Conservation (phyloP, 2,113 vertebrate species). For the Bettongia penicillata region DNA sequence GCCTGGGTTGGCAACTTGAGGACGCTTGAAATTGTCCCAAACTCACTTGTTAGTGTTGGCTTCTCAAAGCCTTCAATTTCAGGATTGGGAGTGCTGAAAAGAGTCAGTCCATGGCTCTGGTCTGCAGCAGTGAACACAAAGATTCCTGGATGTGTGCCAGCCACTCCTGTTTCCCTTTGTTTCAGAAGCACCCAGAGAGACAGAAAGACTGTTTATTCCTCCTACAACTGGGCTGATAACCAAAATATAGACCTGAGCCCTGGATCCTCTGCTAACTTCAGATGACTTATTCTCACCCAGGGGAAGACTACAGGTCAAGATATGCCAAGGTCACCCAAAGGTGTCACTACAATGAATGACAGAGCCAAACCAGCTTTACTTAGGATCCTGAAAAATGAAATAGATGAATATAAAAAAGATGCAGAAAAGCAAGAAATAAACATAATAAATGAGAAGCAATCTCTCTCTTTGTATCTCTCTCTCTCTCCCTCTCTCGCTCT, state of each 20-base stretch:
- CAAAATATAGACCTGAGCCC: not conserved
- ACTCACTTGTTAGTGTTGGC: constrained; percentile 39
- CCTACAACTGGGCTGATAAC: constrained; percentile 18
- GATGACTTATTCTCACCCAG: not conserved
- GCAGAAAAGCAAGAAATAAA: constrained; percentile 6
- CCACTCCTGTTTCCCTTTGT: constrained; percentile 33
- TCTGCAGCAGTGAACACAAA: constrained; percentile 45
- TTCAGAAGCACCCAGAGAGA: constrained; percentile 19
- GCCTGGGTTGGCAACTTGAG: constrained; percentile 54
- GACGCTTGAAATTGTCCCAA: constrained; percentile 59
- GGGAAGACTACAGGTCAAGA: not conserved
- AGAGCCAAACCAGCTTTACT: constrained; percentile 40
- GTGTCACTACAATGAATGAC: constrained; percentile 16
- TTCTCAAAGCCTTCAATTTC: constrained; percentile 34
- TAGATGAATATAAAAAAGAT: constrained; percentile 17
- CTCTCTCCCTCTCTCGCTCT: not conserved
- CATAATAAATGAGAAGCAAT: not conserved
- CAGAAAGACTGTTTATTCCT: constrained; percentile 24
- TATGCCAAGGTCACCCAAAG: not conserved
- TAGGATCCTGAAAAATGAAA: constrained; percentile 31
- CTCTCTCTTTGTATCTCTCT: not conserved
- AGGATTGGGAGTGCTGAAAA: not conserved
- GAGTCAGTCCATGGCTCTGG: constrained; percentile 16
- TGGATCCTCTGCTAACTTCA: constrained; percentile 32
- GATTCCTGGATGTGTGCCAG: constrained; percentile 34